Conservation (phyloP, 2,113 vertebrate genomes). For the Myotis lucifugus region DNA sequence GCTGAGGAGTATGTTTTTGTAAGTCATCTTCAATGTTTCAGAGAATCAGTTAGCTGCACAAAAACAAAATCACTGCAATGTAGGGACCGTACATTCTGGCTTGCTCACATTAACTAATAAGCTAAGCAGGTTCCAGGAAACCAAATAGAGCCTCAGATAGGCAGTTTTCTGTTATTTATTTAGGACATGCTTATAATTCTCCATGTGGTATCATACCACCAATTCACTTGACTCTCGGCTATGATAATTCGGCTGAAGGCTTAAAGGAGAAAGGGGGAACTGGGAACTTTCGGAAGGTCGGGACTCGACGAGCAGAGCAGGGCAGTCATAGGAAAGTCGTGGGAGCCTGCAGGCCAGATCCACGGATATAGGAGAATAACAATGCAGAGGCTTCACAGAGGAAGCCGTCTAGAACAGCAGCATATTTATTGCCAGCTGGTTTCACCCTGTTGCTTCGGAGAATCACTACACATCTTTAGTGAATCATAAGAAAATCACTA, state of each 20-base stretch:
- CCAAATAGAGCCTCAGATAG: background rate
- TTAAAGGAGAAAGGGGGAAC: background rate
- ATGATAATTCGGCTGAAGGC: background rate
- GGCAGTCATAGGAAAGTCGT: background rate
- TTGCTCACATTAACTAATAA: background rate
- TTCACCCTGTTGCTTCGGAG: background rate
- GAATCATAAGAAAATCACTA: background rate
- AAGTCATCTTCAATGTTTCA: conserved; percentile 42
- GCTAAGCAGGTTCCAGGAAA: background rate
- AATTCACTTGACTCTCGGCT: background rate
- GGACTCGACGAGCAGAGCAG: background rate
- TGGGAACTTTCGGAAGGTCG: background rate
- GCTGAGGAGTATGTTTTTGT: background rate
- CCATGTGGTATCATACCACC: background rate
- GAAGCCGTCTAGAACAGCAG: background rate
- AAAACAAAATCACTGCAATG: background rate
- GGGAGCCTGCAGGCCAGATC: background rate
- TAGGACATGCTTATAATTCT: conserved; percentile 31
- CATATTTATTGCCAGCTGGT: background rate
- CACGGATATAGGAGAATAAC: background rate
- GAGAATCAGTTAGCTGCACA: background rate
- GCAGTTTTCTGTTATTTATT: conserved; percentile 7
- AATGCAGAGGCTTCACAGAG: background rate
- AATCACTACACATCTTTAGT: background rate
- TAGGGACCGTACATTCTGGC: background rate